Base-by-base conservation (phyloP, 2,888 invertebrate species). In the Cryptus viduatorius region DNA sequence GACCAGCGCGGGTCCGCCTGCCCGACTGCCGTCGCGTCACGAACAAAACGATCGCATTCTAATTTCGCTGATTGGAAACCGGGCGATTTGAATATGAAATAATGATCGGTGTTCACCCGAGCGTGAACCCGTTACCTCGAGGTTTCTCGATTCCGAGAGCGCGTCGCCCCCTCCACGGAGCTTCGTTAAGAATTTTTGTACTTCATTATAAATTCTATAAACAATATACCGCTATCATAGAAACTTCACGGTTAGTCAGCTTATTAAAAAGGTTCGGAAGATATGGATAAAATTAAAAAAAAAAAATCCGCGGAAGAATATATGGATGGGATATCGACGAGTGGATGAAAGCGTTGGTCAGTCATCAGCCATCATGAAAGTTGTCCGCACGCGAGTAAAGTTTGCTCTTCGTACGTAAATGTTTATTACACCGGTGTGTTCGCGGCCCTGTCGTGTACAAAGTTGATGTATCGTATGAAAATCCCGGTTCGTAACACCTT, bases 41-140 rank as follows among this genome's bases (percentile, higher is more conserved):
- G 81, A 84, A 81, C 84, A 84, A 84, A 84, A 84, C 84, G 84
- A 84, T 84, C 78, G 84, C 75, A 84, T 82, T 82, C 81, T 84
- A 82, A 84, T 84, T 84, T 82, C 81, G 75, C 82, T 84, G 84
- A 84, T 84, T 84, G 84, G 84, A 84, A 84, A 84, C 84, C 82
- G 79, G 79, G 81, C 71, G 84, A 84, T 84, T 84, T 84, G 82
- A 84, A 84, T 84, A 84, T 84, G 81, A 84, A 84, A 84, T 84
- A 84, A 84, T 84, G 84, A 84, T 84, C 69, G 48, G 81, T 61
- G 1, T 67, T 68, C 77, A 61, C 8, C 24, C 48, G 53, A 73
- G n/a, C 59, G 67, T 42, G 71, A 72, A 48, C 29, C 61, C 73
- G 44, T 42, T 71, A 16, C 53, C 5, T 37, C 16, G 64, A 10